Evolutionary conservation across 2,113 vertebrate genomes (phyloP).

Genomic region (Rhinolophus sinicus): DNA sequence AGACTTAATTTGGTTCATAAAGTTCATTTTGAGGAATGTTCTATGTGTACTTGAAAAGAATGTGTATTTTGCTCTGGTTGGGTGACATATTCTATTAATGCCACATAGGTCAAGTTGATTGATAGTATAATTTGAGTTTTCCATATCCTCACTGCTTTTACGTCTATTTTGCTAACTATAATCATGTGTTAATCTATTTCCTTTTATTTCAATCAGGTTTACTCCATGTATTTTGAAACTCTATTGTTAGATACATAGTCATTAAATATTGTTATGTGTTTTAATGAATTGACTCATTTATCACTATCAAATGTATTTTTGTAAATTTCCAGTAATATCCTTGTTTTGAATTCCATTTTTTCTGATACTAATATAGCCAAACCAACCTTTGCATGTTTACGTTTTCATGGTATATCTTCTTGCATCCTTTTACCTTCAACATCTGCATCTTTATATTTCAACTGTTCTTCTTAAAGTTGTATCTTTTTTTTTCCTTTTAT

Average conservation of each 20-base stretch:
- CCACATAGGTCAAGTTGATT: not conserved
- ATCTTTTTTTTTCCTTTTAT: not conserved
- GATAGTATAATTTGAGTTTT: not conserved
- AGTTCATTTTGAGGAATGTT: not conserved
- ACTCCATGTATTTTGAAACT: not conserved
- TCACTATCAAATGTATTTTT: not conserved
- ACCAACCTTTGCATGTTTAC: not conserved
- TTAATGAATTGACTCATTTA: not conserved
- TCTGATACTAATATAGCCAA: not conserved
- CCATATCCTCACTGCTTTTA: not conserved
- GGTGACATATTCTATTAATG: not conserved
- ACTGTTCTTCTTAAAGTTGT: not conserved
- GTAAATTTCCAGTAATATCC: not conserved
- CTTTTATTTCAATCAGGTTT: not conserved
- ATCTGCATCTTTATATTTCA: slow-evolving; percentile 5
- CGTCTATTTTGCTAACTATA: not conserved
- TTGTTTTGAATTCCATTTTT: slow-evolving; percentile 26
- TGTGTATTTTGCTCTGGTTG: not conserved
- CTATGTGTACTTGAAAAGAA: not conserved
- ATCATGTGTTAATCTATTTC: not conserved
- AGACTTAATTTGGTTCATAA: not conserved
- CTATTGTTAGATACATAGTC: not conserved
- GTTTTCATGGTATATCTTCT: not conserved
- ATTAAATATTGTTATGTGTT: not conserved
- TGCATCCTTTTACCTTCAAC: not conserved